Base-by-base conservation (phyloP, 2,888 invertebrate species). In the Adela reaumurella region DNA sequence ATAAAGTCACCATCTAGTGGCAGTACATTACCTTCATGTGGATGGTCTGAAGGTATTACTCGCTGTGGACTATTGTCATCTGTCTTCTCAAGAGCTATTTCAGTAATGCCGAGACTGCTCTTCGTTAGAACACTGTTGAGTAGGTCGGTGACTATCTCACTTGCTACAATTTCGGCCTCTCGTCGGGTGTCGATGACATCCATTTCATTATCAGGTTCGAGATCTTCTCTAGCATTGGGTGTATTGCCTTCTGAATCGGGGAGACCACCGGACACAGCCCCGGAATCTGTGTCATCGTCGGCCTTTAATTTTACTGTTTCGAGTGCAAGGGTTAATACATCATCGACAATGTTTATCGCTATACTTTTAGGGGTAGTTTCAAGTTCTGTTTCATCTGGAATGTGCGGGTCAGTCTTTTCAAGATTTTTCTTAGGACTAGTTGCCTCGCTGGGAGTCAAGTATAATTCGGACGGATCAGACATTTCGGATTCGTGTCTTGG, bases 401-500 rank as follows among this genome's bases (percentile, higher is more conserved):
- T 61, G 53, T 58, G 57, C 29, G 53, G 55, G 49, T 74, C 78
- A 64, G 69, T 68, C 67, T 76, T 76, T 58, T 76, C 76, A 63
- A 65, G 63, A 53, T 59, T 61, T 66, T 68, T 74, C 58, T 69
- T 72, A 54, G 79, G 80, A 56, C 80, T 79, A 56, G 81, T 79
- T 41, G 82, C 74, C 63, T 87, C 87, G 42, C 85, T 86, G 18
- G 87, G 87, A 46, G 87, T 87, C 53, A 86, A 67, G 60, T 87
- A 87, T 51, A 85, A 74, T 59, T 88, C 88, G 46, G 87, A 87
- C 53, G 83, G 81, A 63, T 88, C 87, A 55, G 86, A 87, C 46
- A 87, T 80, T 52, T 83, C 80, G 41, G 84, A 76, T 65, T 86
- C 86, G 54, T 81, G 77, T 11, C 72, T 57, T 54, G 70, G 68